Percentiles rank a stretch among this genome's conserved stretches.
phyloP scores from a whole-genome alignment of 2,888 invertebrate species.

The Notodonta ziczac region DNA sequence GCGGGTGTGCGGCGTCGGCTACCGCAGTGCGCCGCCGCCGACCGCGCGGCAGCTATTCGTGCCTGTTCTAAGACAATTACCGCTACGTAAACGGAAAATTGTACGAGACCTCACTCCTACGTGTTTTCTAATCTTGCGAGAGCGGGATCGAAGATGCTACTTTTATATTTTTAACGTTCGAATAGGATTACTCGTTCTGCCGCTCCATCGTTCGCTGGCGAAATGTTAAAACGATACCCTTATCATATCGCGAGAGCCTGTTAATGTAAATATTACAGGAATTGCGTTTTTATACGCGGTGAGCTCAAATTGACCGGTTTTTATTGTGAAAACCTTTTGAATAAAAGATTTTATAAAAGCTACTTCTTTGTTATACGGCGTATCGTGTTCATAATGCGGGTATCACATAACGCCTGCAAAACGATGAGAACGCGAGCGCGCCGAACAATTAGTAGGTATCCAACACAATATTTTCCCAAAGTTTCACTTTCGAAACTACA shows the following conservation, averaged over 20 bases:
- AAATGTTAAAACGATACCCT: constrained; percentile 45
- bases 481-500: constrained; percentile 66
- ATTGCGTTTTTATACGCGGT: constrained; percentile 41
- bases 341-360: constrained; percentile 47
- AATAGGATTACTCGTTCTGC: constrained; percentile 50
- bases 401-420: constrained; percentile 48
- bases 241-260: constrained; percentile 35
- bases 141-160: constrained; percentile 53
- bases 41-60: constrained; percentile 63
- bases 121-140: constrained; percentile 77
- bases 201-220: constrained; percentile 38
- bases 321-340: constrained; percentile 43
- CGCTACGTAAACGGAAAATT: constrained; percentile 81
- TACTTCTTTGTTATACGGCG: constrained; percentile 33
- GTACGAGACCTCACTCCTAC: constrained; percentile 73
- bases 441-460: constrained; percentile 64
- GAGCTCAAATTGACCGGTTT: constrained; percentile 42
- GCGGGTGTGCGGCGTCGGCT: constrained; percentile 61
- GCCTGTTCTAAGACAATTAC: constrained; percentile 81
- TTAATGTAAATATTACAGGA: constrained; percentile 49
- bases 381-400: constrained; percentile 37
- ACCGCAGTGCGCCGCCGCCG: constrained; percentile 72
- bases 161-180: constrained; percentile 59
- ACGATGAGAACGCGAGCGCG: constrained; percentile 54
- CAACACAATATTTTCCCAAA: constrained; percentile 75